A percentile compares a stretch with the other conserved stretches of the same genome.
Conservation (phyloP, 2,113 vertebrate species). For the zebrafish (Danio rerio) region DNA sequence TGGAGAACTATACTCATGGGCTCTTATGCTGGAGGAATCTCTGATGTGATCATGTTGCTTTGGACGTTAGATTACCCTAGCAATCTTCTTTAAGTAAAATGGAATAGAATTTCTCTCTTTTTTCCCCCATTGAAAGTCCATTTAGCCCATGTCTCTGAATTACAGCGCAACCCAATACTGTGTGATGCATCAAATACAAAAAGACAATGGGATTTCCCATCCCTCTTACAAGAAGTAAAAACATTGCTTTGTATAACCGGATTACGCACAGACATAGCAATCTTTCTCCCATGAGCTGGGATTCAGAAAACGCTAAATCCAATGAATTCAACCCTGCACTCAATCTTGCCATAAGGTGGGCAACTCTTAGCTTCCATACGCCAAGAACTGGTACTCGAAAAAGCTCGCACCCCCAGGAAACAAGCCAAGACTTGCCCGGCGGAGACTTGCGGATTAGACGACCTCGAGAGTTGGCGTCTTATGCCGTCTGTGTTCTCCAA, state of each 20-base stretch:
- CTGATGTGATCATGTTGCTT: constrained; percentile 73
- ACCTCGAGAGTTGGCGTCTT: constrained; percentile 52
- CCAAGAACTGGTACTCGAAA: constrained; percentile 49
- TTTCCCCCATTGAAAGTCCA: constrained; percentile 50
- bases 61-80: constrained; percentile 64
- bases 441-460: constrained; percentile 60
- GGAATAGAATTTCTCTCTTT: constrained; percentile 41
- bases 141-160: constrained; percentile 57
- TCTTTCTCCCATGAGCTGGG: constrained; percentile 57
- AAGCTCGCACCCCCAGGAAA: constrained; percentile 55
- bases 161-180: constrained; percentile 53
- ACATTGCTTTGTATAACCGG: constrained; percentile 56
- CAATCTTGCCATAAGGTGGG: constrained; percentile 43
- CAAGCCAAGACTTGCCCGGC: constrained; percentile 62
- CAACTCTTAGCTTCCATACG: constrained; percentile 53
- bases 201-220: constrained; percentile 59
- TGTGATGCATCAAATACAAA: constrained; percentile 58
- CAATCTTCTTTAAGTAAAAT: constrained; percentile 62
- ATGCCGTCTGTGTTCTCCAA: constrained; percentile 49
- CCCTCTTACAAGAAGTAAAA: constrained; percentile 57
- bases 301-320: constrained; percentile 51
- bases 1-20: constrained; percentile 69
- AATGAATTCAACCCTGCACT: constrained; percentile 48
- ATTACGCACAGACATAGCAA: constrained; percentile 51
- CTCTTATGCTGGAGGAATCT: constrained; percentile 64